These are phyloP conservation scores for Pangasius sanitwongsei DNA, from an alignment of 2,797 vertebrate species.

Conservation along the genomic window DNA sequence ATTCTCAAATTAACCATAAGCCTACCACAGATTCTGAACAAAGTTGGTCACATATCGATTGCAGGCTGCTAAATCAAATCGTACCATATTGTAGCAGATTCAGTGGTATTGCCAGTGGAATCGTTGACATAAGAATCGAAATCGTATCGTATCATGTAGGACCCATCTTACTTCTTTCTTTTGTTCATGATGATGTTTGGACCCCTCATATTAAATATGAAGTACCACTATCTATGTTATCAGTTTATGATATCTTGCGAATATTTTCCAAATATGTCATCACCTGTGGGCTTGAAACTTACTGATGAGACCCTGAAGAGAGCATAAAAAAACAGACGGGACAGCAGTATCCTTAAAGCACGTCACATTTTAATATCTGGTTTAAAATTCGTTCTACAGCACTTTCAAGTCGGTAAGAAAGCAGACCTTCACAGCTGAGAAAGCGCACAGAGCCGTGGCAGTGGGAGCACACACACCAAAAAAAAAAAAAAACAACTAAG, in stretches of 20 bases:
- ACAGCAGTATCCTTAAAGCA: constrained; percentile 55
- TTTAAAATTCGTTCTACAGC: constrained; percentile 64
- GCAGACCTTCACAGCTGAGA: constrained; percentile 61
- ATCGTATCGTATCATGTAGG: background rate
- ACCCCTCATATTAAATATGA: too few species aligned
- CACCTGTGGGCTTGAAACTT: background rate
- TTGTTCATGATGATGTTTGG: background rate
- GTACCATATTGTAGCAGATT: background rate
- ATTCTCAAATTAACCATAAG: background rate
- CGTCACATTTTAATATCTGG: constrained; percentile 65
- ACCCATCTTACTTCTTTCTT: background rate
- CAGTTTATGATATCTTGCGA: background rate
- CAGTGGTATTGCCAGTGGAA: background rate
- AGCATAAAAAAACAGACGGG: constrained; percentile 12
- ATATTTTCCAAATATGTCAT: background rate
- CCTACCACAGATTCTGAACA: too few species aligned
- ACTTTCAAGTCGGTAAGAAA: constrained; percentile 63
- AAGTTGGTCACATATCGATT: background rate
- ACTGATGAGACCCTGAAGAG: too few species aligned
- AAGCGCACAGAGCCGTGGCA: constrained; percentile 53
- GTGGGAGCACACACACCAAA: constrained; percentile 33
- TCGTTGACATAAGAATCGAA: background rate
- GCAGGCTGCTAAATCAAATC: background rate
- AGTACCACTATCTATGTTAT: background rate
- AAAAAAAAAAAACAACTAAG: background rate